phyloP scores from a whole-genome alignment of 1,140 invertebrate species.

The Acyrthosiphon pisum region DNA sequence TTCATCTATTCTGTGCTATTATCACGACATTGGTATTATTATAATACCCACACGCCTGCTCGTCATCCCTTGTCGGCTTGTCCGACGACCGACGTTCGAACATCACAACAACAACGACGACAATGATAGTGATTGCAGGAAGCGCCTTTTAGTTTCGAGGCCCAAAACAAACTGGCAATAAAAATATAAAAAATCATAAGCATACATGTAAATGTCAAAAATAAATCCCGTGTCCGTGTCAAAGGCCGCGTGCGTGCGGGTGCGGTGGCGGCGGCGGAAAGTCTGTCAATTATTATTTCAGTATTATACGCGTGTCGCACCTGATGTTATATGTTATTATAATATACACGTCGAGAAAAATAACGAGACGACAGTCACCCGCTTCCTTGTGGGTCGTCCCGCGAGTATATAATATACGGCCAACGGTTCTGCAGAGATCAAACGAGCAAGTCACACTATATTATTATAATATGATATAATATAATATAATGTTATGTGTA shows the following conservation, averaged over 20 bases:
- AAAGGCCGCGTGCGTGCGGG: background rate
- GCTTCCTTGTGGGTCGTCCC: background rate
- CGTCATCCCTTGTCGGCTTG: background rate
- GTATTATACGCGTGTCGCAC: slow-evolving; percentile 1
- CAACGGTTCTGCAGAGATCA: slow-evolving; percentile 3
- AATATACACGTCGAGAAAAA: background rate
- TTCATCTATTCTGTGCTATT: no score
- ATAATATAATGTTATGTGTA: slow-evolving; percentile 1
- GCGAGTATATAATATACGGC: background rate
- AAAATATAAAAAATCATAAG: background rate
- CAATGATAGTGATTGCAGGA: background rate
- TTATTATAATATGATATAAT: no score
- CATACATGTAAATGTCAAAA: background rate
- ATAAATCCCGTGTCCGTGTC: background rate
- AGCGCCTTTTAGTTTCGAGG: background rate
- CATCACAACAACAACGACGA: background rate
- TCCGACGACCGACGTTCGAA: no score
- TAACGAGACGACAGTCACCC: background rate
- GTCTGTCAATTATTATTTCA: slow-evolving; percentile 6
- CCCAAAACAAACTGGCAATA: background rate
- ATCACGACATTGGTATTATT: background rate
- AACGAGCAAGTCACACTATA: background rate
- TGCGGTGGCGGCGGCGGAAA: background rate
- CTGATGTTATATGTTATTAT: background rate
- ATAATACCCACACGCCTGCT: background rate